These are phyloP conservation scores for Cavia porcellus DNA, from an alignment of 2,113 vertebrate genomes.

Conservation along the genomic window DNA sequence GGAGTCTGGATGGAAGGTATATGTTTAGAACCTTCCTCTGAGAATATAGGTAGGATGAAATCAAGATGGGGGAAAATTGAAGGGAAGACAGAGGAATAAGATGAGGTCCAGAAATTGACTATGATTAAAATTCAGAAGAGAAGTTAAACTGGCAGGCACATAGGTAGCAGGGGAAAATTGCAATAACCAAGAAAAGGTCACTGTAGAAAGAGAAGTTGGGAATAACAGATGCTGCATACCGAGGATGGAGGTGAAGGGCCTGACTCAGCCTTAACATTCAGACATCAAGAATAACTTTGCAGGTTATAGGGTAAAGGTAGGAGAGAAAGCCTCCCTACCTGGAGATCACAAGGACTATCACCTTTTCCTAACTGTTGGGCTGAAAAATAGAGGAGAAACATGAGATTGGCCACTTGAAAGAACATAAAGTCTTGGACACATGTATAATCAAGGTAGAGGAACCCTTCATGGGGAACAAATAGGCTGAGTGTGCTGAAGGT, in stretches of 20 bases:
- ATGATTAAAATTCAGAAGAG: background rate
- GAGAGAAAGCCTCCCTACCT: background rate
- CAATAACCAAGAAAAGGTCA: background rate
- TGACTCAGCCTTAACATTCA: background rate
- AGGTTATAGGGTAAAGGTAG: background rate
- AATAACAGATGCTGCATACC: background rate
- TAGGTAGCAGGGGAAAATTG: background rate
- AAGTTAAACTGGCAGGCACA: background rate
- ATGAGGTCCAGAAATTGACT: background rate
- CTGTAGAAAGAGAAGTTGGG: background rate
- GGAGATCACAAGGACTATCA: background rate
- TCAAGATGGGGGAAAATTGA: background rate
- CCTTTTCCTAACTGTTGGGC: background rate
- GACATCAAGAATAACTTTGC: background rate
- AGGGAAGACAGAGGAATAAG: no score
- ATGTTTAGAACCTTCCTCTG: background rate
- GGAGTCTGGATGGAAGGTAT: background rate
- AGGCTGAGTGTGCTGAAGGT: background rate
- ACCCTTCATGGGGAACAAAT: background rate
- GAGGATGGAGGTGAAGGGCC: fast-evolving
- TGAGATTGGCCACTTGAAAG: background rate
- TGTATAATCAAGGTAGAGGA: background rate
- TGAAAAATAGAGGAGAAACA: background rate
- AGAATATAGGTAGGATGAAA: background rate
- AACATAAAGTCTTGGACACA: background rate